Conservation (phyloP, 1,140 invertebrate species). For the Pseudomyrmex concolor region DNA sequence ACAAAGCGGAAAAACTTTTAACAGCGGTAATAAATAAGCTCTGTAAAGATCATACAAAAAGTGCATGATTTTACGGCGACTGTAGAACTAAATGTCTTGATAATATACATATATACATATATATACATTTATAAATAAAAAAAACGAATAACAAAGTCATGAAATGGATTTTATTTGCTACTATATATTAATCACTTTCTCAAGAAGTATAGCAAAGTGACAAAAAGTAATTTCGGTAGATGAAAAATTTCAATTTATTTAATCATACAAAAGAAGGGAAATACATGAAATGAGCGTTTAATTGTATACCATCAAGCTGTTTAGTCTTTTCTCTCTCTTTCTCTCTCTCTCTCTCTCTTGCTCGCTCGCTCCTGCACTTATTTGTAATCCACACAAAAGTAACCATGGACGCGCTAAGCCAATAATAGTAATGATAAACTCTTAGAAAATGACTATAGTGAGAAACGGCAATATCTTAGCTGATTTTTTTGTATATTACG, state of each 20-base stretch:
- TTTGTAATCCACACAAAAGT: slow-evolving; percentile 42
- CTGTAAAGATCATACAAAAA: neutral
- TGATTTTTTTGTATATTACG: slow-evolving; percentile 13
- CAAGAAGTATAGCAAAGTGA: neutral
- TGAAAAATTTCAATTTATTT: slow-evolving; percentile 32
- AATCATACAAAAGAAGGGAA: neutral
- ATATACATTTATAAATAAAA: slow-evolving; percentile 28
- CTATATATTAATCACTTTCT: too few relatives aligned
- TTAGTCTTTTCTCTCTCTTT: slow-evolving; percentile 37
- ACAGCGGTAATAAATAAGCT: neutral
- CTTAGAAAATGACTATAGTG: slow-evolving; percentile 15
- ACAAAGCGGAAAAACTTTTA: slow-evolving; percentile 10
- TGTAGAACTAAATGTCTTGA: slow-evolving; percentile 28
- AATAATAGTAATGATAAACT: slow-evolving; percentile 38
- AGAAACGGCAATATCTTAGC: slow-evolving; percentile 44
- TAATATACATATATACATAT: neutral
- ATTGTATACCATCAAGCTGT: slow-evolving; percentile 35
- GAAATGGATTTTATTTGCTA: too few relatives aligned
- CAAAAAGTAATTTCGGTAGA: slow-evolving; percentile 13
- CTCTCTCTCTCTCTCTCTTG: too few relatives aligned
- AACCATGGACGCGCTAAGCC: slow-evolving; percentile 34
- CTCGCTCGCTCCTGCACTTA: slow-evolving; percentile 5
- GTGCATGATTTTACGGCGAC: neutral
- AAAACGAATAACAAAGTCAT: slow-evolving; percentile 25
- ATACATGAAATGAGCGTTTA: slow-evolving; percentile 12